A percentile compares a stretch with the other conserved stretches of the same genome.
Evolutionary conservation across 2,113 vertebrate genomes (phyloP).

Genomic region (Hassar affinis): DNA sequence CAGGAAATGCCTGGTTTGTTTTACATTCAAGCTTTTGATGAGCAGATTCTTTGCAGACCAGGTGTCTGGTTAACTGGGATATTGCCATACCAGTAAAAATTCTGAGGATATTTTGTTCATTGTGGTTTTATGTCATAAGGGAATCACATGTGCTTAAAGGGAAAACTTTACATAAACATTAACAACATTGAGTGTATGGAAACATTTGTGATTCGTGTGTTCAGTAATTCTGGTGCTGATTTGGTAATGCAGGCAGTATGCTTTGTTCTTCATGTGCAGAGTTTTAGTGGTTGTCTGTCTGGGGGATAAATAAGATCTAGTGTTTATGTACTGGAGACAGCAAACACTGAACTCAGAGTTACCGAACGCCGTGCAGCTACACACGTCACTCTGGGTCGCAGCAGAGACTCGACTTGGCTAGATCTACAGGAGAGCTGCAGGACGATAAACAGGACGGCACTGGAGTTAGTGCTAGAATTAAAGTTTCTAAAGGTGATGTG

Average conservation of each 20-base stretch:
- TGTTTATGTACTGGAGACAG: background rate
- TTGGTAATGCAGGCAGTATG: background rate
- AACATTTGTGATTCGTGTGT: background rate
- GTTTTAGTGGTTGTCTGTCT: background rate
- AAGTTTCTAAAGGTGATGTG: background rate
- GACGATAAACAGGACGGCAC: background rate
- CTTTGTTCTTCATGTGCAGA: background rate
- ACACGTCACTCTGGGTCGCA: background rate
- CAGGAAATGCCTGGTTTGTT: constrained; percentile 40
- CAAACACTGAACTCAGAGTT: background rate
- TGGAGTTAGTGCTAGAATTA: background rate
- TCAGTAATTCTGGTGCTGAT: background rate
- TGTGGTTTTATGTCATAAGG: constrained; percentile 14
- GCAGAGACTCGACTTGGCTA: background rate
- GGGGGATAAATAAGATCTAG: background rate
- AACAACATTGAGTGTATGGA: background rate
- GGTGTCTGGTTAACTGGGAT: constrained; percentile 7
- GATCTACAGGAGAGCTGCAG: background rate
- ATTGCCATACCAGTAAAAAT: constrained; percentile 8
- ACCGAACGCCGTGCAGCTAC: background rate
- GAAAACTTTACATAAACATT: background rate
- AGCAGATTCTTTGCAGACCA: background rate
- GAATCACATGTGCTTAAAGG: constrained; percentile 19
- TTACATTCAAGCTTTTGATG: constrained; percentile 14
- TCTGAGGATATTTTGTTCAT: constrained; percentile 23